A percentile compares a stretch with the other conserved stretches of the same genome.
phyloP scores from a whole-genome alignment of 2,888 invertebrate species.

The Notocelia uddmanniana region DNA sequence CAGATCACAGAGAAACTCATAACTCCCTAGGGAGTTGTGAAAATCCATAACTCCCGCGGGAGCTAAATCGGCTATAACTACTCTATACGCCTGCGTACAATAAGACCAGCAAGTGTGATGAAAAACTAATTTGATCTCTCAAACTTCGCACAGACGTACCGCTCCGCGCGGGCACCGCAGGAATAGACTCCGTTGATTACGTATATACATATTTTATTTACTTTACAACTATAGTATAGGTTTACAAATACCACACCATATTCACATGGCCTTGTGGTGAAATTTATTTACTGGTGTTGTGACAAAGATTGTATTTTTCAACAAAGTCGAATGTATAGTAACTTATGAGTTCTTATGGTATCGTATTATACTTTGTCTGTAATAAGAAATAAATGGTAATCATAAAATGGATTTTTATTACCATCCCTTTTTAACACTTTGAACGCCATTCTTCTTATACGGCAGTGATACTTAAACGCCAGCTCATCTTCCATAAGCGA shows the following conservation, averaged over 20 bases:
- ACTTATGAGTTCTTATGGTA: constrained; percentile 46
- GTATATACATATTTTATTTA: not conserved
- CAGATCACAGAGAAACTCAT: too few relatives aligned
- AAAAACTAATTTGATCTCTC: too few relatives aligned
- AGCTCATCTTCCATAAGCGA: too few relatives aligned
- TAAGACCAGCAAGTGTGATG: too few relatives aligned
- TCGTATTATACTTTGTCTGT: constrained; percentile 56
- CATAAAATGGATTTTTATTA: constrained; percentile 30
- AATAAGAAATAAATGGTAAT: constrained; percentile 64
- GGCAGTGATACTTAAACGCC: too few relatives aligned
- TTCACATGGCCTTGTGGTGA: not conserved
- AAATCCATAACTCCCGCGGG: too few relatives aligned
- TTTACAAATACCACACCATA: not conserved
- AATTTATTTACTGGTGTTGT: constrained; percentile 11
- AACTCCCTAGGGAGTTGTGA: too few relatives aligned
- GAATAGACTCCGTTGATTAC: not conserved
- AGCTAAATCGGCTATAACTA: too few relatives aligned
- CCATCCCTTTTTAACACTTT: constrained; percentile 46
- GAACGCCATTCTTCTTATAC: too few relatives aligned
- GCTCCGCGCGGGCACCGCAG: not conserved
- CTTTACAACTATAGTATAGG: not conserved
- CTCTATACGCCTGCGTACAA: too few relatives aligned
- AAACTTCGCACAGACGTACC: not conserved
- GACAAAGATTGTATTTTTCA: constrained; percentile 25
- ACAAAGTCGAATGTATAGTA: constrained; percentile 40